phyloP scores from a whole-genome alignment of 2,113 vertebrate species.

The Eurystomus gularis region DNA sequence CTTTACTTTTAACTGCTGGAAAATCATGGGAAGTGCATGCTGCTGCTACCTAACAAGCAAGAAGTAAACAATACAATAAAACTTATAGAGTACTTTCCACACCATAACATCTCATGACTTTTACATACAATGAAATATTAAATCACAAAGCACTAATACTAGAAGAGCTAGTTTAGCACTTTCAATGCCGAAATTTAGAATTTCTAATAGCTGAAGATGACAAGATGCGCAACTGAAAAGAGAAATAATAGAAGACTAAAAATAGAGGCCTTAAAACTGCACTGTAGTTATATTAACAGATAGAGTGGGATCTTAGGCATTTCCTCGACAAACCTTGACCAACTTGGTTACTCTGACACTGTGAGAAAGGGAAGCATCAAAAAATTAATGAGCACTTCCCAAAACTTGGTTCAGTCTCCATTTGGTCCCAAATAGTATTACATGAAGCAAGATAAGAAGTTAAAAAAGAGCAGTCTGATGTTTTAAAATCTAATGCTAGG shows the following conservation, averaged over 20 bases:
- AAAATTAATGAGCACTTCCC: neutral
- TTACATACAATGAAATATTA: neutral
- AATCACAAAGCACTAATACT: neutral
- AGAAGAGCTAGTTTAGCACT: neutral
- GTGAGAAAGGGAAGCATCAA: neutral
- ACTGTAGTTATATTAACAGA: neutral
- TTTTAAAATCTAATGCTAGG: neutral
- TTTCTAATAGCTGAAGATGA: neutral
- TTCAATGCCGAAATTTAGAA: conserved; percentile 20
- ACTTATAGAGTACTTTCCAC: neutral
- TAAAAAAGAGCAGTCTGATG: rapidly evolving
- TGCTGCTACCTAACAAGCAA: conserved; percentile 1
- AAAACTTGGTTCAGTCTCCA: neutral
- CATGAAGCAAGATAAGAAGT: neutral
- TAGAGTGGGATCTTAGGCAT: neutral
- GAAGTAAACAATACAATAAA: conserved; percentile 3
- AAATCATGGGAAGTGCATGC: conserved; percentile 39
- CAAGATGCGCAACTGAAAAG: neutral
- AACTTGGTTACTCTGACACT: neutral
- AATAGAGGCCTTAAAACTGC: neutral
- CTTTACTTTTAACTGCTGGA: conserved; percentile 62
- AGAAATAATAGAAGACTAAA: neutral
- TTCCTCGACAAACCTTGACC: neutral
- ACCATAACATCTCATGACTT: neutral
- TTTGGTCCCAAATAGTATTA: neutral